These are phyloP conservation scores for Brachirus orientalis DNA, from an alignment of 2,113 vertebrate species.

Conservation along the genomic window DNA sequence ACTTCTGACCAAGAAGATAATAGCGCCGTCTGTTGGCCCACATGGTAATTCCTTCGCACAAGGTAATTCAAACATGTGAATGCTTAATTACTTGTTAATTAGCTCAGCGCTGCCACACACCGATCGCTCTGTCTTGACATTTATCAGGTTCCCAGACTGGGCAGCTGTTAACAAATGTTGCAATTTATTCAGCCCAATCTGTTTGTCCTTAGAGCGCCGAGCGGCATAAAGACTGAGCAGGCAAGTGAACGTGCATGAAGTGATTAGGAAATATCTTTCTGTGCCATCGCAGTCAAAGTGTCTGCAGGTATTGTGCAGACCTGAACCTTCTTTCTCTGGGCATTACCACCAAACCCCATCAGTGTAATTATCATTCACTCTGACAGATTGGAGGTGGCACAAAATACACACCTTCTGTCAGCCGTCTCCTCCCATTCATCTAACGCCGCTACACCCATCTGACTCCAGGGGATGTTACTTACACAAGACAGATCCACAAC, in stretches of 20 bases:
- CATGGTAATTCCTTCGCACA: not conserved
- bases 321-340: slow-evolving; percentile 6
- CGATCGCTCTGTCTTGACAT: slow-evolving; percentile 61
- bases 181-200: slow-evolving; percentile 78
- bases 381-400: slow-evolving; percentile 49
- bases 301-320: slow-evolving; percentile 26
- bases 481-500: slow-evolving; percentile 23
- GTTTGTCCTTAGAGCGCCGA: slow-evolving; percentile 51
- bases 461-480: slow-evolving; percentile 28
- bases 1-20: no score
- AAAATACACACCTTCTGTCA: slow-evolving; percentile 48
- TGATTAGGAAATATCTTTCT: slow-evolving; percentile 45
- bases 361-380: slow-evolving; percentile 40
- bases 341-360: slow-evolving; percentile 31
- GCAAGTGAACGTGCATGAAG: slow-evolving; percentile 37
- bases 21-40: no score
- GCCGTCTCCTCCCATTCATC: slow-evolving; percentile 53
- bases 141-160: slow-evolving; percentile 69
- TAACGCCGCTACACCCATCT: slow-evolving; percentile 16
- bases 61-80: slow-evolving; percentile 50
- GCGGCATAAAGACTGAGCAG: slow-evolving; percentile 25
- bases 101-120: no score
- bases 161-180: slow-evolving; percentile 68
- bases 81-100: slow-evolving; percentile 71
- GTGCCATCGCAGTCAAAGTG: slow-evolving; percentile 4